phyloP scores from a whole-genome alignment of 2,888 invertebrate species.

The Andrena bucephala region DNA sequence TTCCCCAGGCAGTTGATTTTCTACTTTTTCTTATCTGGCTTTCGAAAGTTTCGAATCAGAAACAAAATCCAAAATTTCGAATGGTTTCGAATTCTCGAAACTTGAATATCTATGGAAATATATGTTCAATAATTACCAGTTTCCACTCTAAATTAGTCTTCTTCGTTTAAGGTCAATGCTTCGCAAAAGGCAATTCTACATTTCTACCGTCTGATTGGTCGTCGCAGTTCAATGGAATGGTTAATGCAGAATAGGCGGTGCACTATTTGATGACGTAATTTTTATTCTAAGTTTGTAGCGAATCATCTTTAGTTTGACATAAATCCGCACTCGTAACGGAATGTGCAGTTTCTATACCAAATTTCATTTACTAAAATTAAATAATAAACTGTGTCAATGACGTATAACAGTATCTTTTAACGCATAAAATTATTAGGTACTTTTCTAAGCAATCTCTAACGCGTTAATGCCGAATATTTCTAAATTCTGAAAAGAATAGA shows the following conservation, averaged over 20 bases:
- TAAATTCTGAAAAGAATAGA: slow-evolving; percentile 15
- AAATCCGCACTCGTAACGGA: background rate
- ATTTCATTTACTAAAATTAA: background rate
- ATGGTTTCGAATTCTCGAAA: no score
- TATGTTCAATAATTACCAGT: slow-evolving; percentile 1
- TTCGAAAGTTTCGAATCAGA: no score
- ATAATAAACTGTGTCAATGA: slow-evolving; percentile 2
- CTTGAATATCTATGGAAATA: no score
- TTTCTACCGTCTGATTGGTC: slow-evolving; percentile 64
- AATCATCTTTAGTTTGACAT: slow-evolving; percentile 4
- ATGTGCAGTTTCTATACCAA: slow-evolving; percentile 8
- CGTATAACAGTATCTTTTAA: slow-evolving; percentile 6
- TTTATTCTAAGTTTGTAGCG: slow-evolving; percentile 46
- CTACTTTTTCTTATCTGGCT: no score
- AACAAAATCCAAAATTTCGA: no score
- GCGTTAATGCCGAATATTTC: background rate
- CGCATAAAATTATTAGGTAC: slow-evolving; percentile 14
- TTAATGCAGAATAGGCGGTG: slow-evolving; percentile 38
- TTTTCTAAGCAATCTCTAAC: slow-evolving; percentile 27
- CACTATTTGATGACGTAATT: slow-evolving; percentile 55
- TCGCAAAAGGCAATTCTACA: slow-evolving; percentile 66
- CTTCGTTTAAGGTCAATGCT: slow-evolving; percentile 19
- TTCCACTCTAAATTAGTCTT: slow-evolving; percentile 33
- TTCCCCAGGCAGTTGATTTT: no score
- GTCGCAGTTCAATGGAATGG: slow-evolving; percentile 24